Evolutionary conservation across 37 sponge, comb jelly and placozoan species (phyloP).

Genomic region (Aplysina aerophoba): DNA sequence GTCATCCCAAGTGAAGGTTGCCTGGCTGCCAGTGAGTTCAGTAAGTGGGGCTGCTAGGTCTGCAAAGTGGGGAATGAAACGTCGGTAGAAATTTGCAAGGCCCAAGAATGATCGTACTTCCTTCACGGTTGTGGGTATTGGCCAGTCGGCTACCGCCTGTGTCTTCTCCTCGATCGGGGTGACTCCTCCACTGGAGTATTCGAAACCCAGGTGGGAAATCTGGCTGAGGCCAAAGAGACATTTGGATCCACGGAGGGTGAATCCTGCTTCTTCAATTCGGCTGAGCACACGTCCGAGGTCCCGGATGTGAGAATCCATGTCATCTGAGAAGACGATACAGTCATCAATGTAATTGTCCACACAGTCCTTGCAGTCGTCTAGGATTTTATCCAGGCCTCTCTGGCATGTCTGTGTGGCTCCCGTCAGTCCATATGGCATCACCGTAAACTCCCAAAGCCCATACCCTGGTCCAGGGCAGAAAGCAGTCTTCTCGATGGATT

Average conservation of each 20-base stretch:
- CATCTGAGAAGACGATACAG: constrained; percentile 15
- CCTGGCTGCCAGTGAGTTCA: neutral
- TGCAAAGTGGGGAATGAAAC: constrained; percentile 11
- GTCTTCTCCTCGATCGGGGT: constrained; percentile 1
- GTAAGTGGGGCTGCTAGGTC: neutral
- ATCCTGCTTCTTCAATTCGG: neutral
- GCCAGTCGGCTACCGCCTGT: neutral
- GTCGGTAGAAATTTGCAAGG: neutral
- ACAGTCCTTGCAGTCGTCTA: constrained; percentile 26
- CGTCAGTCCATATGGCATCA: constrained; percentile 31
- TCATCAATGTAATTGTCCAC: neutral
- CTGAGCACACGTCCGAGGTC: constrained; percentile 5
- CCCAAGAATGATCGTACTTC: constrained; percentile 17
- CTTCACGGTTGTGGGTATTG: neutral
- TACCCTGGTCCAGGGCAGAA: constrained; percentile 34
- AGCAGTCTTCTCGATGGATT: constrained; percentile 15
- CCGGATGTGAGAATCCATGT: neutral
- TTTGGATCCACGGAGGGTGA: no score
- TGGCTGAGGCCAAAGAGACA: no score
- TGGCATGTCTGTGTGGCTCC: constrained; percentile 33
- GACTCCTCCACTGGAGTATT: neutral
- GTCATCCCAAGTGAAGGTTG: neutral
- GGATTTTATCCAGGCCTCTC: constrained; percentile 13
- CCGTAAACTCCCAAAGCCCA: constrained; percentile 35
- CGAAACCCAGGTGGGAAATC: constrained; percentile 9